Evolutionary conservation across 2,888 invertebrate genomes (phyloP), one percentile per base, ranked within the genome.

Genomic region (Elegia similella): DNA sequence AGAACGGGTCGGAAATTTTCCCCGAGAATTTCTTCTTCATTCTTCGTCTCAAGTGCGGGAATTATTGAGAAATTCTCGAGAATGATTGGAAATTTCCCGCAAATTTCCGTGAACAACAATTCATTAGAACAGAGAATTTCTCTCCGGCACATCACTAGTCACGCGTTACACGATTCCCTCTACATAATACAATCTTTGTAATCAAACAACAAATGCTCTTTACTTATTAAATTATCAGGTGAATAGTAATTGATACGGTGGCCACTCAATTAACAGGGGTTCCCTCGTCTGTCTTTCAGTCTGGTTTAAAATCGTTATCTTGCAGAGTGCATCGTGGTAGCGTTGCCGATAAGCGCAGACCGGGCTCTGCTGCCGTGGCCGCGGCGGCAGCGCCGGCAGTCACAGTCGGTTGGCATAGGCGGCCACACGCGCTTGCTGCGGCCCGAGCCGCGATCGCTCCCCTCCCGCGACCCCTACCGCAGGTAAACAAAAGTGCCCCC

Each of bases 361-460:
- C 76, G 77, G 70, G 75, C 72, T 5, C 67, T 74, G 73, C 74
- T 68, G 71, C 71, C 67, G 70, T 79, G 75, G 70, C 81, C 77
- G 43, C 44, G 16, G 54, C 54, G 43, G 42, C 55, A 42, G 55
- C 47, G 46, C 42, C 54, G 55, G 88, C 88, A 89, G 89, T 89
- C 72, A 78, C 75, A 75, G 67, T 82, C 86, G 82, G 87, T 78
- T 82, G 85, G 85, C 85, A 82, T 77, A 82, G 82, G 88, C 83
- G 89, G 84, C 76, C 82, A 86, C 82, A 87, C 90, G 90, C 87
- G 88, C 84, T 75, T 67, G 67, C 69, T 75, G 84, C 84, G 82
- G 83, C 82, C 75, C 75, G 66, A 65, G 75, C 77, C 75, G 72
- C 73, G 67, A 59, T 75, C 78, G 80, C 83, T 68, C 60, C 73